phyloP scores from a whole-genome alignment of 2,888 invertebrate genomes.

The Argyresthia goedartella region DNA sequence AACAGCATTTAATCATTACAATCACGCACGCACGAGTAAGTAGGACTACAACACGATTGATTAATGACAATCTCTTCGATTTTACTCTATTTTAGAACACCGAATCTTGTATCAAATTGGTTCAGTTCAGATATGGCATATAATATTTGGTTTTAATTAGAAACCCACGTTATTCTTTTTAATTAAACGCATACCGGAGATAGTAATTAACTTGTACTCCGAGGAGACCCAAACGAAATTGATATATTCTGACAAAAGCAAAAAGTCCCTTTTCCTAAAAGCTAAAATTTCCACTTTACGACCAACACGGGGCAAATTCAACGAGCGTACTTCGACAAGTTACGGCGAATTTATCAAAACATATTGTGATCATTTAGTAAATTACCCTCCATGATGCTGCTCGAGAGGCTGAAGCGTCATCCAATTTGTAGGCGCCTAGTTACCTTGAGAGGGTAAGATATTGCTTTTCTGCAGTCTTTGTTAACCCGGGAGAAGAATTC shows the following conservation, averaged over 20 bases:
- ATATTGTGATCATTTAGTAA: neutral
- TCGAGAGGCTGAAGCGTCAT: neutral
- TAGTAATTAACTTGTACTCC: too few species aligned
- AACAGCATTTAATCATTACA: too few species aligned
- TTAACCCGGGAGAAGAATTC: conserved; percentile 11
- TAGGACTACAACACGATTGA: too few species aligned
- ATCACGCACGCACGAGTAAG: too few species aligned
- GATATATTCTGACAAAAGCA: neutral
- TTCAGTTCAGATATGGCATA: too few species aligned
- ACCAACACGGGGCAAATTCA: neutral
- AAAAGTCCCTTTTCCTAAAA: neutral
- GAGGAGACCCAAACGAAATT: too few species aligned
- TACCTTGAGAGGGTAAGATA: neutral
- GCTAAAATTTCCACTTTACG: neutral
- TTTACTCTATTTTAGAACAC: too few species aligned
- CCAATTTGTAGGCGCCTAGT: neutral
- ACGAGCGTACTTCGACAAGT: neutral
- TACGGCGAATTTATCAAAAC: neutral
- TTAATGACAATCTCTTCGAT: too few species aligned
- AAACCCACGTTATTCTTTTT: too few species aligned
- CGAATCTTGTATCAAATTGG: too few species aligned
- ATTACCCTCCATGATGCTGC: neutral
- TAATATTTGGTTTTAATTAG: too few species aligned
- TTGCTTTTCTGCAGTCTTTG: neutral
- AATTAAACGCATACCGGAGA: too few species aligned